Base-by-base conservation (phyloP, 2,113 vertebrate genomes). In the Okapia johnstoni region DNA sequence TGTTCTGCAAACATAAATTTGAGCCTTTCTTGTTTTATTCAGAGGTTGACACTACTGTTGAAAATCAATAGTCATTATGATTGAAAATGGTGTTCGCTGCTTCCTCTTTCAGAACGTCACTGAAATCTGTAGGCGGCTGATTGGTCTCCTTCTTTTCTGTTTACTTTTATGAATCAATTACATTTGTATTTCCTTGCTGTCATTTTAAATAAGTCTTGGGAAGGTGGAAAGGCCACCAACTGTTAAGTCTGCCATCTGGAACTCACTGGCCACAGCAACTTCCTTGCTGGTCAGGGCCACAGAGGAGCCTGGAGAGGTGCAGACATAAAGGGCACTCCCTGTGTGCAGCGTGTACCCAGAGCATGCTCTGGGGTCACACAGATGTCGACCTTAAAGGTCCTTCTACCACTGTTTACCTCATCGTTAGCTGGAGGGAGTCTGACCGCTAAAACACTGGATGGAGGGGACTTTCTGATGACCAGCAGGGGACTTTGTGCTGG, bases 111-210 rank as follows among this genome's bases (percentile, higher is more conserved):
- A 95, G 77, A 73, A 73, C 84, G 55, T 90, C 30, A 4, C 6
- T 85, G 86, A 85, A 93, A 61, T 90, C 55, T 46, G 86, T 21
- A 93, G 81, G 61, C 43, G 81, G 40, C 86, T 90, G 70, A 81
- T 58, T 43, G 61, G 33, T 76, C 52, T 48, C 19, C 30, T 52
- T 30, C 57, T 85, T 70, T 58, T 50, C 50, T 85, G 17, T 28
- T n/a, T 61, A 40, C 25, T 58, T 10, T 94, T 85, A 50, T 81
- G 55, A 61, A 50, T 73, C 91, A n/a, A 54, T 43, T 77, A 46
- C 90, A 66, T 43, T 76, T 93, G 81, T 58, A 57, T 95, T 93
- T 70, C 70, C 58, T 87, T 81, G 36, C 63, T 91, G n/a, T 85
- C 36, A 54, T 84, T 95, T 70, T 84, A 36, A 94, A 92, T 77